Evolutionary conservation across 2,113 vertebrate genomes (phyloP), one percentile per base, ranked within the genome.

Genomic region (Oenanthe oenanthe): DNA sequence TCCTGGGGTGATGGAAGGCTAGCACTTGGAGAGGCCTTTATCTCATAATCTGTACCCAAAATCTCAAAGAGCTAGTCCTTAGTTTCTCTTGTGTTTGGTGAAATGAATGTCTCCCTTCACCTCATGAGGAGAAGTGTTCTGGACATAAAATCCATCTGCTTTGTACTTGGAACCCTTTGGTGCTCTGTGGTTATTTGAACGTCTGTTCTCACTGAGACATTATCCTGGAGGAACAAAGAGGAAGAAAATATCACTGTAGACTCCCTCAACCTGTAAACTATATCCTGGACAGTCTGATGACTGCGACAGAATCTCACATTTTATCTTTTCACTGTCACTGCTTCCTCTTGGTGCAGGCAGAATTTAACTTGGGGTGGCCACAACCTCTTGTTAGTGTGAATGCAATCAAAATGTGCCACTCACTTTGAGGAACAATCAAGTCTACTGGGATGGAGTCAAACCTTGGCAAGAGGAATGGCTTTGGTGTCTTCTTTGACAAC

Each of bases 371-470:
- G 43, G 7, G 20, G 42, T 77, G 22, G 12, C 29, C 29, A 50
- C 13, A 76, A 48, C 4, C 17, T 42, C 17, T 79, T 17, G 14
- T 56, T 53, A 48, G 40, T 48, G 53, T 17, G 45, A 94, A 56
- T 4, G 40, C 31, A 86, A 84, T 50, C 17, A 51, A 92, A 77
- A 77, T 0, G 0, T 61, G 25, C 21, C 0, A 0, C n/a, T 88
- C 4, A 13, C 38, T 70, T 80, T 43, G 47, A 88, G 38, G 15
- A 88, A 42, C 24, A 42, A n/a, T n/a, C 5, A 24, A 15, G 24
- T 57, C 51, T 70, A 11, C 38, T 77, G 40, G 21, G 45, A 73
- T 61, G 42, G 63, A 57, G 12, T 74, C 38, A 91, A 72, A 82
- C 17, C 9, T 77, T 78, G 40, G 7, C 13, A 94, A 38, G 25